phyloP scores from a whole-genome alignment of 2,888 invertebrate genomes.

The Apamea sordens region DNA sequence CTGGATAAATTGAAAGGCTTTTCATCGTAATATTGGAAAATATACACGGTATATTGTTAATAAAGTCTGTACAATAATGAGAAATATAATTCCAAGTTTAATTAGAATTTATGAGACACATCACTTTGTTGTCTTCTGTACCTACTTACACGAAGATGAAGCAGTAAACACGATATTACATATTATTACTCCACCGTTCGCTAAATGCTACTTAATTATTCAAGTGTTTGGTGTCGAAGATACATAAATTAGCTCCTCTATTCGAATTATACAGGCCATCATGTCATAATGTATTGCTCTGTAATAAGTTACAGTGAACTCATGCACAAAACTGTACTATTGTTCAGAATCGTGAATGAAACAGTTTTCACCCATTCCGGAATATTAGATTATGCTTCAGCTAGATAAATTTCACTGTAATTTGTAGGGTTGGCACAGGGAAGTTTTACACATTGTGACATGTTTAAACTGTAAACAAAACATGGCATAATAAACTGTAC shows the following conservation, averaged over 20 bases:
- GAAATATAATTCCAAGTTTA: slow-evolving; percentile 1
- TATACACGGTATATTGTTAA: not conserved
- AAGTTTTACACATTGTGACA: not conserved
- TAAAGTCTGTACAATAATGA: not conserved
- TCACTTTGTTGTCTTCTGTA: slow-evolving; percentile 35
- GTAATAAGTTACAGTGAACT: slow-evolving; percentile 22
- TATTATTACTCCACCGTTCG: slow-evolving; percentile 41
- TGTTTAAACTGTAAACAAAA: not conserved
- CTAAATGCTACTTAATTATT: slow-evolving; percentile 47
- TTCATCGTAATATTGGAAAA: slow-evolving; percentile 9
- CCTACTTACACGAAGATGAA: slow-evolving; percentile 31
- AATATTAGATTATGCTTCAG: slow-evolving; percentile 66
- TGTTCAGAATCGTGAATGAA: slow-evolving; percentile 56
- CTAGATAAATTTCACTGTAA: slow-evolving; percentile 66
- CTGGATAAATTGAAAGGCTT: slow-evolving; percentile 4
- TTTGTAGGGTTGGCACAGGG: slow-evolving; percentile 62
- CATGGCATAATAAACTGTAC: not conserved
- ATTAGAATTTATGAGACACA: slow-evolving; percentile 18
- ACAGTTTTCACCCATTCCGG: slow-evolving; percentile 61
- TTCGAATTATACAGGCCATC: slow-evolving; percentile 18
- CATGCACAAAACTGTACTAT: slow-evolving; percentile 56
- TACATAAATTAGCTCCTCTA: slow-evolving; percentile 37
- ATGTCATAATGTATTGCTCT: slow-evolving; percentile 17
- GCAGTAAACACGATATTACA: slow-evolving; percentile 7
- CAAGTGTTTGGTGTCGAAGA: slow-evolving; percentile 37